Evolutionary conservation across 1,140 invertebrate genomes (phyloP).

Genomic region (Planococcus citri): DNA sequence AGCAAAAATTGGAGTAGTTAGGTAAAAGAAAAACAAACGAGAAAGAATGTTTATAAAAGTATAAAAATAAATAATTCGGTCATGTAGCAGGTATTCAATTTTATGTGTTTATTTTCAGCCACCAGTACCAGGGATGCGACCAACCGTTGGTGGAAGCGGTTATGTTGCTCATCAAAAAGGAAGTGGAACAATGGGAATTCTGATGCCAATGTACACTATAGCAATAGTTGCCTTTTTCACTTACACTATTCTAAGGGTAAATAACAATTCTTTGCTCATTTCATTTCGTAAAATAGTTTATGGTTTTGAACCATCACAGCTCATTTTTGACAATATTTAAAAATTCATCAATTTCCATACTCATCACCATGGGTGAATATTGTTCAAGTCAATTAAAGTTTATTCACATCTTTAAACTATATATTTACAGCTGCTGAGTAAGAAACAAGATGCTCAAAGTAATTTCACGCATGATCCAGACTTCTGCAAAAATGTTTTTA

Average conservation of each 20-base stretch:
- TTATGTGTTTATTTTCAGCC: too few species aligned
- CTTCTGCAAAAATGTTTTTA: conserved; percentile 56
- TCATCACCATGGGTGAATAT: too few species aligned
- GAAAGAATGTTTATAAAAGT: too few species aligned
- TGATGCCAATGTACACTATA: conserved; percentile 91
- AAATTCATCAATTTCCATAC: too few species aligned
- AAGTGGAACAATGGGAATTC: conserved; percentile 65
- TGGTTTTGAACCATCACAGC: too few species aligned
- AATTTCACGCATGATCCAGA: conserved; percentile 50
- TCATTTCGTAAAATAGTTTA: too few species aligned
- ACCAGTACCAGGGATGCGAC: conserved; percentile 68
- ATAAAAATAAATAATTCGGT: too few species aligned
- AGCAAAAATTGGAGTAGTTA: too few species aligned
- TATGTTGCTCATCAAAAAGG: conserved; percentile 52
- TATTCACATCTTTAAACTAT: conserved; percentile 18
- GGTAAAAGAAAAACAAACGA: too few species aligned
- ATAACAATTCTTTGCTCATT: conserved; percentile 13
- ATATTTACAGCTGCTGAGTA: conserved; percentile 55
- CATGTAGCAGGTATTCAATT: too few species aligned
- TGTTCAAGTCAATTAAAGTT: too few species aligned
- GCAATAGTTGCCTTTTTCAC: conserved; percentile 88
- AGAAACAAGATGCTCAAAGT: conserved; percentile 44
- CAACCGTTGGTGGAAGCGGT: conserved; percentile 69
- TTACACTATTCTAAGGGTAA: conserved; percentile 86
- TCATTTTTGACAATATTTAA: too few species aligned